Evolutionary conservation across 1,140 invertebrate species (phyloP).

Genomic region (Ylistrum balloti): DNA sequence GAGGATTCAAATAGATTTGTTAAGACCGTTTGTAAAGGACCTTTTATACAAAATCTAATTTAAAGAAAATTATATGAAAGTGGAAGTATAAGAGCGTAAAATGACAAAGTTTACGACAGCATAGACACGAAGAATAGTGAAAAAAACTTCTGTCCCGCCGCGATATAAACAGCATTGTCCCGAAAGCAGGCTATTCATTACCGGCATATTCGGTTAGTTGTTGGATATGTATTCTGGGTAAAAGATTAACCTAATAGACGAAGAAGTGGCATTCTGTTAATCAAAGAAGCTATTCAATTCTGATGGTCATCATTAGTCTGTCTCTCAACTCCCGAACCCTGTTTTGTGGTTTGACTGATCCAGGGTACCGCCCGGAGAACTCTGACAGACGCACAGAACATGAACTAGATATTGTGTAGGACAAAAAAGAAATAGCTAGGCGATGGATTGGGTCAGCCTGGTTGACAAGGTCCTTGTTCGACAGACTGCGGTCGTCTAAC

Average conservation of each 20-base stretch:
- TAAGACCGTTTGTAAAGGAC: background rate
- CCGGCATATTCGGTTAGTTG: background rate
- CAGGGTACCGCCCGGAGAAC: background rate
- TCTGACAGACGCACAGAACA: background rate
- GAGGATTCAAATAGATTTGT: slow-evolving; percentile 33
- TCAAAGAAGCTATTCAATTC: background rate
- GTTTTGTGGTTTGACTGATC: background rate
- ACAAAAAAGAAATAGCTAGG: background rate
- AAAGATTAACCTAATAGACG: slow-evolving; percentile 30
- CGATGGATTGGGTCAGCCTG: background rate
- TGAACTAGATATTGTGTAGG: background rate
- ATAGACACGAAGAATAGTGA: background rate
- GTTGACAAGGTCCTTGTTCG: background rate
- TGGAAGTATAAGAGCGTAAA: background rate
- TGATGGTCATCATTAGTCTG: background rate
- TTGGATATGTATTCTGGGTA: slow-evolving; percentile 18
- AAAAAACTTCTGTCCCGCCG: background rate
- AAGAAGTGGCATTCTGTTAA: slow-evolving; percentile 22
- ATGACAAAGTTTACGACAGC: slow-evolving; percentile 33
- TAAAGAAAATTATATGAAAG: slow-evolving; percentile 40
- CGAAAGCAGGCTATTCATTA: background rate
- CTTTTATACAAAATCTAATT: slow-evolving; percentile 35
- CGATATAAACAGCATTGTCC: background rate
- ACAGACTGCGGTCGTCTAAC: background rate
- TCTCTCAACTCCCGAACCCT: background rate